phyloP scores from a whole-genome alignment of 1,140 invertebrate genomes.

The Papilio polyxenes region DNA sequence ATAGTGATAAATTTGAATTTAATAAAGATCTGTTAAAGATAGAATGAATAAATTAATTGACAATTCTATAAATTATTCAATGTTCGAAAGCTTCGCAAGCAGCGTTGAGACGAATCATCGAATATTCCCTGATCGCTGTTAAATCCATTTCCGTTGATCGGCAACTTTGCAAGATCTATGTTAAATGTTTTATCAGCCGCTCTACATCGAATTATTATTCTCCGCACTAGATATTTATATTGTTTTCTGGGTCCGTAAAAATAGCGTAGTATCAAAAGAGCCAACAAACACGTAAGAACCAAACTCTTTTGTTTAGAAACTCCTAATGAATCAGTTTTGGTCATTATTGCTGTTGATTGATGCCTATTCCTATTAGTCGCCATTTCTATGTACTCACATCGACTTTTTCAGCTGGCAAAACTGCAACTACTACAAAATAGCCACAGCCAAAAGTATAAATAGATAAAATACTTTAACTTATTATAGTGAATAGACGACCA shows the following conservation, averaged over 20 bases:
- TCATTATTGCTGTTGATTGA: too few relatives aligned
- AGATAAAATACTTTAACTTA: not conserved
- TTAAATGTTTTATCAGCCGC: slow-evolving; percentile 13
- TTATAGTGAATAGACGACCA: not conserved
- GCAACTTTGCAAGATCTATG: slow-evolving; percentile 6
- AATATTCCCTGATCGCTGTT: slow-evolving; percentile 20
- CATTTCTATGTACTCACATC: too few relatives aligned
- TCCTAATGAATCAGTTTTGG: too few relatives aligned
- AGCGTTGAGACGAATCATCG: not conserved
- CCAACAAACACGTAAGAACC: not conserved
- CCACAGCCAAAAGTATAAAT: too few relatives aligned
- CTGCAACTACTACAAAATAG: too few relatives aligned
- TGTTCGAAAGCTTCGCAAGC: not conserved
- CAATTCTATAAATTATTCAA: slow-evolving; percentile 30
- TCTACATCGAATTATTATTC: not conserved
- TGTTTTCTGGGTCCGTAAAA: not conserved
- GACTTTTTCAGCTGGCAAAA: too few relatives aligned
- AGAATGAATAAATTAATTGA: slow-evolving; percentile 27
- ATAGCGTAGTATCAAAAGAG: not conserved
- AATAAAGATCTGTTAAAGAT: slow-evolving; percentile 4
- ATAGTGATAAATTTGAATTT: not conserved
- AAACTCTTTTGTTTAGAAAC: too few relatives aligned
- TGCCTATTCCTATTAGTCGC: too few relatives aligned
- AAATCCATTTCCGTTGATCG: slow-evolving; percentile 30
- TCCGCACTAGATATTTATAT: not conserved